A percentile compares a stretch with the other conserved stretches of the same genome.
These are phyloP conservation scores for Gonioctena quinquepunctata DNA, from an alignment of 1,140 invertebrate genomes.

Conservation along the genomic window DNA sequence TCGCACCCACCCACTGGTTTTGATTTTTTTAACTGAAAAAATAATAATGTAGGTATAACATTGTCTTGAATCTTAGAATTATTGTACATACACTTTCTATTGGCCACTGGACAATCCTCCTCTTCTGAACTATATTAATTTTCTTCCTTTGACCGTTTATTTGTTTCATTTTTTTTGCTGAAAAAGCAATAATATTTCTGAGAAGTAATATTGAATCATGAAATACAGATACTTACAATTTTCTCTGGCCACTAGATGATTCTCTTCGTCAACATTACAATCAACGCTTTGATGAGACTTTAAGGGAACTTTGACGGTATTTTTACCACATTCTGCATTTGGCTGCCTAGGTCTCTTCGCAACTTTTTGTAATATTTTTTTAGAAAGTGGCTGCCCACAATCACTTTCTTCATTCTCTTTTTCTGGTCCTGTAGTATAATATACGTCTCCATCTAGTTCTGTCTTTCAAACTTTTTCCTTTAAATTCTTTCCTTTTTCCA, in stretches of 20 bases:
- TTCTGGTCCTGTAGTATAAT: background rate
- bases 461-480: constrained; percentile 27
- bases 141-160: background rate
- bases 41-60: background rate
- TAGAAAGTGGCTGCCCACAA: background rate
- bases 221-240: background rate
- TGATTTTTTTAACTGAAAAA: background rate
- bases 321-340: background rate
- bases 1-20: background rate
- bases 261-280: background rate
- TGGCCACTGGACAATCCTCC: background rate
- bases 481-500: constrained; percentile 30
- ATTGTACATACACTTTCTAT: background rate
- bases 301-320: background rate
- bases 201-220: background rate
- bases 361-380: background rate
- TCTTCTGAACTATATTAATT: background rate
- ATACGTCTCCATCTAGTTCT: constrained; percentile 9
- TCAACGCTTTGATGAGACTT: no score
- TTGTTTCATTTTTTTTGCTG: background rate
- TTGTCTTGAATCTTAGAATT: background rate
- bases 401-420: background rate
- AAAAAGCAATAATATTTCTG: background rate
- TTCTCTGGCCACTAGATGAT: no score
- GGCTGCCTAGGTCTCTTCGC: background rate